These are phyloP conservation scores for Neomorphus geoffroyi DNA, from an alignment of 2,797 vertebrate species.

Conservation along the genomic window DNA sequence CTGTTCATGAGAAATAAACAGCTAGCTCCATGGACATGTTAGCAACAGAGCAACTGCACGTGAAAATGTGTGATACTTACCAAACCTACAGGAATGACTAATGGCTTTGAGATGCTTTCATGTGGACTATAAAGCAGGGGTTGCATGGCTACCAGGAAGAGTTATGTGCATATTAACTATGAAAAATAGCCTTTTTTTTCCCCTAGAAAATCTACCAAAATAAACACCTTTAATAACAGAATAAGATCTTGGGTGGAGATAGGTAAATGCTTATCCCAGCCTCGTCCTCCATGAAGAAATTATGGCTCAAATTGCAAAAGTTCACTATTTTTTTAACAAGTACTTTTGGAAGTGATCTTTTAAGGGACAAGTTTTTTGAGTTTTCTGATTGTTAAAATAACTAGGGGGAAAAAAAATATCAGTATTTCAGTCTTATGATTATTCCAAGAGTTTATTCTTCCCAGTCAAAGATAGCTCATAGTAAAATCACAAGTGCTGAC, in stretches of 20 bases:
- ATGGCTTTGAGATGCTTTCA: not conserved
- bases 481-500: not conserved
- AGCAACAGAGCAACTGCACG: not conserved
- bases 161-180: not conserved
- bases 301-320: not conserved
- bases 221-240: not conserved
- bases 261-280: not conserved
- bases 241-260: not conserved
- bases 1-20: not conserved
- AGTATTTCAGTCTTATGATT: not conserved
- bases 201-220: not conserved
- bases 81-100: not conserved
- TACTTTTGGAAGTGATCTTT: not conserved
- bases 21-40: not conserved
- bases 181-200: slow-evolving; percentile 20
- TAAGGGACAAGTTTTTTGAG: not conserved
- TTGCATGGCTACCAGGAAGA: not conserved
- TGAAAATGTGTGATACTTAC: not conserved
- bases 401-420: not conserved
- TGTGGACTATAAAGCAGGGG: not conserved
- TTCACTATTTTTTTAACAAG: not conserved
- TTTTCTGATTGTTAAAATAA: not conserved
- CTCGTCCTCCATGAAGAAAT: not conserved
- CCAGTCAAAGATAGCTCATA: not conserved
- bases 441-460: not conserved